A percentile compares a stretch with the other conserved stretches of the same genome.
Evolutionary conservation across 1,140 invertebrate genomes (phyloP).

Genomic region (Aphis gossypii): DNA sequence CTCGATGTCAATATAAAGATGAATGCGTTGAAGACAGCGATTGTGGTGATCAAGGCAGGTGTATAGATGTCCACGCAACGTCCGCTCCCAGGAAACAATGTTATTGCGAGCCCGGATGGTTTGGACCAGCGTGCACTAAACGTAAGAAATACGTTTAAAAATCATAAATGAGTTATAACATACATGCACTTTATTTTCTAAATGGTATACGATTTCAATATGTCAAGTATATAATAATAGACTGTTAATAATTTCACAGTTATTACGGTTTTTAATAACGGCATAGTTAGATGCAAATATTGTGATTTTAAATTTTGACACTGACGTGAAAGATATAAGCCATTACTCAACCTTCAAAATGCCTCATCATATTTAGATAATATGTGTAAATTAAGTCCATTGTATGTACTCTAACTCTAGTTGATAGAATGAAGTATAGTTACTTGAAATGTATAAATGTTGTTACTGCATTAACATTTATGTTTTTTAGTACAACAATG

Average conservation of each 20-base stretch:
- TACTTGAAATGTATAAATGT: not conserved
- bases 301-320: not conserved
- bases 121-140: slow-evolving; percentile 79
- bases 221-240: not conserved
- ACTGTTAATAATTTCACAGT: not conserved
- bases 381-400: slow-evolving; percentile 31
- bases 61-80: slow-evolving; percentile 80
- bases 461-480: not conserved
- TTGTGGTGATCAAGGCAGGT: slow-evolving; percentile 84
- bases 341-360: slow-evolving; percentile 6
- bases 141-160: slow-evolving; percentile 67
- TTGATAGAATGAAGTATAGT: not conserved
- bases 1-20: slow-evolving; percentile 83
- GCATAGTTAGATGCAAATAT: not conserved
- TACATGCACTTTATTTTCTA: not conserved
- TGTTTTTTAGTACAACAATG: slow-evolving; percentile 6
- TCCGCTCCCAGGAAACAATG: slow-evolving; percentile 83
- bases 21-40: slow-evolving; percentile 84
- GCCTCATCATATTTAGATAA: slow-evolving; percentile 36
- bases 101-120: slow-evolving; percentile 88
- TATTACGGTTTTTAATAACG: not conserved
- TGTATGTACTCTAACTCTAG: not conserved
- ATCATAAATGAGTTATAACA: not conserved
- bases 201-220: not conserved
- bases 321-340: not conserved